phyloP scores from a whole-genome alignment of 1,140 invertebrate genomes.

The Trichonephila inaurata region DNA sequence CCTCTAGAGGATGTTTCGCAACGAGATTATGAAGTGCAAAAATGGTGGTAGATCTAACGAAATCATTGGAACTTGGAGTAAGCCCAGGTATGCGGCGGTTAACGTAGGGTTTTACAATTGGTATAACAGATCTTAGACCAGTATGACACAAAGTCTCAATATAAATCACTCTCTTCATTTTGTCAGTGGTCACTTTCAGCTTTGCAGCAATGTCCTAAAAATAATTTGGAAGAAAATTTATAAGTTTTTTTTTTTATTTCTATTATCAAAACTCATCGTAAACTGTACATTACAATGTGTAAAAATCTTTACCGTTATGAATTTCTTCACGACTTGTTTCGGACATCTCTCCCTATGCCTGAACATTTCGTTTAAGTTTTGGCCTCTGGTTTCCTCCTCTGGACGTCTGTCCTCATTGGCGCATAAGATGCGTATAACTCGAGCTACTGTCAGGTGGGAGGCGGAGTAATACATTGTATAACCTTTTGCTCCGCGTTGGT shows the following conservation, averaged over 20 bases:
- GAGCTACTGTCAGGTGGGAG: conserved; percentile 31
- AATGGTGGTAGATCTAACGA: background rate
- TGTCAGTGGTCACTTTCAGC: background rate
- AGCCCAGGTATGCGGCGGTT: too few species aligned
- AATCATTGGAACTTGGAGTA: conserved; percentile 8
- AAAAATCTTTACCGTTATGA: background rate
- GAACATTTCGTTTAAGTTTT: background rate
- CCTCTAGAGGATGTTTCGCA: background rate
- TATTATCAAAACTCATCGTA: background rate
- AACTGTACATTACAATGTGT: too few species aligned
- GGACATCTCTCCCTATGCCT: background rate
- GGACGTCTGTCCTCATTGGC: background rate
- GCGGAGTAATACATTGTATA: conserved; percentile 59
- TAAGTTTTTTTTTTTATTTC: too few species aligned
- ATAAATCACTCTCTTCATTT: conserved; percentile 54
- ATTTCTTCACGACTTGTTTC: background rate
- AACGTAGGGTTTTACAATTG: conserved; percentile 65
- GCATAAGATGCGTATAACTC: conserved; percentile 55
- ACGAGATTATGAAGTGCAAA: conserved; percentile 29
- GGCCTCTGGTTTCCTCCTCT: background rate
- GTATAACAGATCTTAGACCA: conserved; percentile 65
- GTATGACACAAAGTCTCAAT: conserved; percentile 77
- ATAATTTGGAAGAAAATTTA: background rate
- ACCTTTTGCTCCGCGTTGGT: background rate
- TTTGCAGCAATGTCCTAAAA: conserved; percentile 28